phyloP scores from a whole-genome alignment of 1,140 invertebrate genomes.

The Brachionus plicatilis region DNA sequence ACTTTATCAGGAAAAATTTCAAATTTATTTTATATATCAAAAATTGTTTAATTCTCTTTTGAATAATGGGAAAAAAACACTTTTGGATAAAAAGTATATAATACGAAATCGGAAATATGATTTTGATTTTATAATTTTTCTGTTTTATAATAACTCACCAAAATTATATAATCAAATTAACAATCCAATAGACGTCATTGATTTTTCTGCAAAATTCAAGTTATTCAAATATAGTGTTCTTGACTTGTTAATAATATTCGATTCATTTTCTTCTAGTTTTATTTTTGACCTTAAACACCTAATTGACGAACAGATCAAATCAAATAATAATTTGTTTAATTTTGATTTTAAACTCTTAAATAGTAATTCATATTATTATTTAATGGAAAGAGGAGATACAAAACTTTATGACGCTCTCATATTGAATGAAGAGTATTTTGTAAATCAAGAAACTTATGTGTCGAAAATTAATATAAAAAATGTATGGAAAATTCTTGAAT shows the following conservation, averaged over 20 bases:
- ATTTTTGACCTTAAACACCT: not conserved
- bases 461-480: not conserved
- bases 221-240: not conserved
- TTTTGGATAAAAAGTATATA: not conserved
- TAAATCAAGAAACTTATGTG: not conserved
- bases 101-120: not conserved
- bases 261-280: not conserved
- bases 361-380: not conserved
- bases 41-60: not conserved
- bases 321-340: not conserved
- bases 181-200: not conserved
- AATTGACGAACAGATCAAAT: not conserved
- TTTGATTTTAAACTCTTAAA: not conserved
- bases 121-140: not conserved
- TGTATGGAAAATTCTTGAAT: not conserved
- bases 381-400: not conserved
- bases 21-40: not conserved
- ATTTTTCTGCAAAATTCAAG: not conserved
- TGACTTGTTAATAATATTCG: not conserved
- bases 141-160: not conserved
- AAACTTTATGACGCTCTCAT: not conserved
- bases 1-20: not conserved
- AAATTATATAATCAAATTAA: not conserved
- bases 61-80: not conserved
- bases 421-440: not conserved